Evolutionary conservation across 2,888 invertebrate species (phyloP).

Genomic region (Acheta domesticus): DNA sequence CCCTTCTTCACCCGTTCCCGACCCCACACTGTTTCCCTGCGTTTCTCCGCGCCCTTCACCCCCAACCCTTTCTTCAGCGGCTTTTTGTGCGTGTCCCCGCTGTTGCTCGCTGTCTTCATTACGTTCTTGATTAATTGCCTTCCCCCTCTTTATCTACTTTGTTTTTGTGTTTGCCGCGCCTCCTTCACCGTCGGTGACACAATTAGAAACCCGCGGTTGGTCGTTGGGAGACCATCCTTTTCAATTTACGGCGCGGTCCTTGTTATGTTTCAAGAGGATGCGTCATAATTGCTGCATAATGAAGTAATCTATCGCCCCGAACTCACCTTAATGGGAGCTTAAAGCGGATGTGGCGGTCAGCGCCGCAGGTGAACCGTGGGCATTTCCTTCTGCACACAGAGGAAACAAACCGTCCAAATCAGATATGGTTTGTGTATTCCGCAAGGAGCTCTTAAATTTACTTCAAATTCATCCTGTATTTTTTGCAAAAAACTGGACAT

Average conservation of each 20-base stretch:
- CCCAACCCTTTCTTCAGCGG: too few relatives aligned
- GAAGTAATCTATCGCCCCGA: neutral
- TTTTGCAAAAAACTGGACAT: too few relatives aligned
- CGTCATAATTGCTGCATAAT: conserved; percentile 1
- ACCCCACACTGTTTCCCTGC: too few relatives aligned
- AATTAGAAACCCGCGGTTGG: neutral
- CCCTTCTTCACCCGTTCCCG: too few relatives aligned
- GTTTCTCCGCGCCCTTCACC: too few relatives aligned
- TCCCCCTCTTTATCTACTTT: neutral
- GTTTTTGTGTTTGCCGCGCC: neutral
- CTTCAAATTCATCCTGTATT: too few relatives aligned
- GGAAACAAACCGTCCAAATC: too few relatives aligned
- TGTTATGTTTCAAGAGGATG: conserved; percentile 18
- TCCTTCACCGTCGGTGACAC: neutral
- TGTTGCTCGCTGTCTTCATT: neutral
- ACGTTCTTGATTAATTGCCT: neutral
- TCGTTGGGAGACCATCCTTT: neutral
- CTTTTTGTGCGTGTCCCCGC: too few relatives aligned
- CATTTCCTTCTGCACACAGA: too few relatives aligned
- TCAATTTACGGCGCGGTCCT: neutral
- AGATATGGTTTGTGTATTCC: too few relatives aligned
- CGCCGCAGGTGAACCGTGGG: too few relatives aligned
- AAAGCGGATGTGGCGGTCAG: neutral
- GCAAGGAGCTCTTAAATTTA: too few relatives aligned
- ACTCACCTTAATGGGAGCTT: neutral